A percentile compares a stretch with the other conserved stretches of the same genome.
These are phyloP conservation scores for Torymus aiolomorphi DNA, from an alignment of 2,888 invertebrate species.

Conservation along the genomic window DNA sequence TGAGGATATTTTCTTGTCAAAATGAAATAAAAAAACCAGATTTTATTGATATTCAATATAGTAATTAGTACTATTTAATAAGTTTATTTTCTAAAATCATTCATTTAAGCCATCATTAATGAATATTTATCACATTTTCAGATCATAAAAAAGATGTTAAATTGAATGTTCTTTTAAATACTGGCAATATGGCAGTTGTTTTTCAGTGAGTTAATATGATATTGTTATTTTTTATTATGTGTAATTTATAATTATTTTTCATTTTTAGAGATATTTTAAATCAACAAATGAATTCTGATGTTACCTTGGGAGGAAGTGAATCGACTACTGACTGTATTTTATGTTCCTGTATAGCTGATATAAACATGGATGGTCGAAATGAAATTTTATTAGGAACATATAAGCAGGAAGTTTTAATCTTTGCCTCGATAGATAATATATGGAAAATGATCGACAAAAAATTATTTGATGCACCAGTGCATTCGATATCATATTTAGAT, in stretches of 20 bases:
- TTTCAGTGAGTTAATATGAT: conserved; percentile 52
- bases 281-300: conserved; percentile 76
- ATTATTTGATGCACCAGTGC: conserved; percentile 80
- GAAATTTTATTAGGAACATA: conserved; percentile 84
- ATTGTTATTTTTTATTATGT: not conserved
- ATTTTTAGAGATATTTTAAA: conserved; percentile 76
- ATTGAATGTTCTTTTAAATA: conserved; percentile 51
- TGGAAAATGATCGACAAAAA: conserved; percentile 78
- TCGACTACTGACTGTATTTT: conserved; percentile 78
- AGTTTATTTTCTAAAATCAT: too few relatives aligned
- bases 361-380: conserved; percentile 83
- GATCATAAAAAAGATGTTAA: conserved; percentile 32
- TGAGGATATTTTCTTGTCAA: conserved; percentile 75
- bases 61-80: conserved; percentile 36
- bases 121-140: conserved; percentile 5
- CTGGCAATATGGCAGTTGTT: conserved; percentile 50
- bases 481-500: conserved; percentile 80
- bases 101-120: too few relatives aligned
- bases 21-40: conserved; percentile 64
- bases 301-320: conserved; percentile 77
- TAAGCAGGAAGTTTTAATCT: conserved; percentile 79
- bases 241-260: conserved; percentile 6
- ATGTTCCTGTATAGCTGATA: conserved; percentile 81
- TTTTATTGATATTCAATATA: conserved; percentile 61
- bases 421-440: conserved; percentile 74